Base-by-base conservation (phyloP, 2,797 vertebrate species). In the Enoplosus armatus region DNA sequence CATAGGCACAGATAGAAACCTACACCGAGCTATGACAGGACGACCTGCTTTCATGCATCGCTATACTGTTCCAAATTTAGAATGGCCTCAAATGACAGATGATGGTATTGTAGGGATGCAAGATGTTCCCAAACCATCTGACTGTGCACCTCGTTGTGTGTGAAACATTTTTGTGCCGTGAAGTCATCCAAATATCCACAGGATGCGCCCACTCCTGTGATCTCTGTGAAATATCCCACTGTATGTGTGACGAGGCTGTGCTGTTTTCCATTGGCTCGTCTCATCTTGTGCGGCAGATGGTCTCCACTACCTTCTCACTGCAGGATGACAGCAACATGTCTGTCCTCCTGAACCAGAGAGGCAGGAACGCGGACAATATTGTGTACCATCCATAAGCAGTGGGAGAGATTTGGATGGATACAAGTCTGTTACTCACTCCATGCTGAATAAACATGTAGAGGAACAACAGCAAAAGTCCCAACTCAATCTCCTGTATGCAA, bases 261-360 rank as follows among this genome's bases (percentile, higher is more conserved):
- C 71, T 79, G 63, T 83, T 82, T 82, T 79, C 62, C 24, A 56
- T 62, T 77, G 79, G 86, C 76, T 67, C 1, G 1, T 68, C 51
- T 82, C 74, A 63, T 66, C 47, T 18, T 35, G 72, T 77, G 80
- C 41, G 75, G 85, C 93, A 95, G 93, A 93, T 95, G 94, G 94
- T 88, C 84, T 51, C 85, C 80, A 71, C 86, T 67, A 77, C 55
- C 31, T 43, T 77, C 69, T 85, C 86, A 20, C 79, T 54, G 83
- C 76, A 84, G 79, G 87, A 71, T n/a, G 66, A 74, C 63, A 80
- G 65, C 63, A 77, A 66, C 70, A 12, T 54, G 85, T 26, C 77
- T 37, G 27, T 87, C 70, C 60, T 79, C 62, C 41, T 41, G 43
- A 63, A 80, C 64, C 29, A 61, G 65, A 73, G 48, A 81, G 45